phyloP scores from a whole-genome alignment of 1,140 invertebrate species.

The Drosophila trapezifrons region DNA sequence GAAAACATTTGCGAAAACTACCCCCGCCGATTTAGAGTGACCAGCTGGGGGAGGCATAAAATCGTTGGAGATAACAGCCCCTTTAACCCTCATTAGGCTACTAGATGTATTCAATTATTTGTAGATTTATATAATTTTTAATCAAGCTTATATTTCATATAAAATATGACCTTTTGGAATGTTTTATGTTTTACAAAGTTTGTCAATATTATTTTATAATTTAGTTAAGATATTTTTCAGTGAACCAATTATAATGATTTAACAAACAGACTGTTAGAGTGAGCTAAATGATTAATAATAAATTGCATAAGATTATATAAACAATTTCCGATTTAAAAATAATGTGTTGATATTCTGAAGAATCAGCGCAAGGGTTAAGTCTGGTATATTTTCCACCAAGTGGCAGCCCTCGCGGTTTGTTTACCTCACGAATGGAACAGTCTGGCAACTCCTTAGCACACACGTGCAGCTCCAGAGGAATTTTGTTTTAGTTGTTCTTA shows the following conservation, averaged over 20 bases:
- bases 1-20: slow-evolving; percentile 45
- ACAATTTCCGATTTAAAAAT: neutral
- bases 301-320: too few relatives aligned
- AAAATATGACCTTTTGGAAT: too few relatives aligned
- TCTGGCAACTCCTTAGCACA: slow-evolving; percentile 42
- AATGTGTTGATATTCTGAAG: neutral
- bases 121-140: too few relatives aligned
- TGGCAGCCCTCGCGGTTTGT: slow-evolving; percentile 39
- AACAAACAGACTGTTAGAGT: too few relatives aligned
- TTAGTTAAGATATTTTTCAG: too few relatives aligned
- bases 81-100: neutral
- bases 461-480: slow-evolving; percentile 47
- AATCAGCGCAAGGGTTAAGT: slow-evolving; percentile 2
- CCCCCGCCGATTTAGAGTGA: slow-evolving; percentile 20
- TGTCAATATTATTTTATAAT: too few relatives aligned
- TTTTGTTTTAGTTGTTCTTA: slow-evolving; percentile 19
- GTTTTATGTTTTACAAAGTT: too few relatives aligned
- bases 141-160: too few relatives aligned
- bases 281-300: too few relatives aligned
- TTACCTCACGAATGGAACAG: slow-evolving; percentile 27
- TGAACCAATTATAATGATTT: too few relatives aligned
- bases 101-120: too few relatives aligned
- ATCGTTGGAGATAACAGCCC: neutral
- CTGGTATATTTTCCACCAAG: slow-evolving; percentile 5
- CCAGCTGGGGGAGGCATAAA: neutral